Base-by-base conservation (phyloP, 2,113 vertebrate species). In the Misgurnus anguillicaudatus region DNA sequence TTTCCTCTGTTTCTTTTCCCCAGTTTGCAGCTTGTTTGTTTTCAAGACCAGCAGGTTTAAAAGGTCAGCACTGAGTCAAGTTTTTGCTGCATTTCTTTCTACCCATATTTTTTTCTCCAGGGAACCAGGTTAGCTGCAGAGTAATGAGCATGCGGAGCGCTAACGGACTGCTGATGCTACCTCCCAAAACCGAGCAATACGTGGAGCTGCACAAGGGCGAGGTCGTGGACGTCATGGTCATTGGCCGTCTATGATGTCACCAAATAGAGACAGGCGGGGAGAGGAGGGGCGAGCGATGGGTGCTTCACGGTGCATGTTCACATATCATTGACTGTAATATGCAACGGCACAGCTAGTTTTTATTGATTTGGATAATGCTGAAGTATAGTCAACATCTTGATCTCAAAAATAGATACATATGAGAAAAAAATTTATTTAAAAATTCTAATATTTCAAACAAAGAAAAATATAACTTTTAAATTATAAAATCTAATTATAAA, bases 251-350 rank as follows among this genome's bases (percentile, higher is more conserved):
- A 98, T 99, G 97, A 99, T 98, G 94, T 92, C 93, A 91, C 89
- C 92, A 85, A 63, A 36, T 83, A 63, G 85, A 86, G 88, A 89
- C 62, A 64, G 86, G 80, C 24, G 24, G 2, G 1, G 24, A 31
- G 24, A 31, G 24, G 24, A 31, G 24, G 24, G 24, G 24, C 17
- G 87, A 88, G 87, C 79, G 86, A 86, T 84, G 90, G 90, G 91
- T 70, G 93, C 95, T 95, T 95, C 90, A 95, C 93, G 95, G 96
- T 99, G 98, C 98, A 99, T 99, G 97, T 97, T 95, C 95, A 98
- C 98, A 98, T 99, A 98, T 97, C 96, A 98, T 97, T 97, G 96
- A 99, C 97, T 96, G 97, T 99, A 97, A 98, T 98, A 98, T 98
- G 97, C 97, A 99, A 98, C 85, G 96, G 97, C 97, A 99, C 98